Evolutionary conservation across 2,113 vertebrate species (phyloP).

Genomic region (Oreotragus oreotragus): DNA sequence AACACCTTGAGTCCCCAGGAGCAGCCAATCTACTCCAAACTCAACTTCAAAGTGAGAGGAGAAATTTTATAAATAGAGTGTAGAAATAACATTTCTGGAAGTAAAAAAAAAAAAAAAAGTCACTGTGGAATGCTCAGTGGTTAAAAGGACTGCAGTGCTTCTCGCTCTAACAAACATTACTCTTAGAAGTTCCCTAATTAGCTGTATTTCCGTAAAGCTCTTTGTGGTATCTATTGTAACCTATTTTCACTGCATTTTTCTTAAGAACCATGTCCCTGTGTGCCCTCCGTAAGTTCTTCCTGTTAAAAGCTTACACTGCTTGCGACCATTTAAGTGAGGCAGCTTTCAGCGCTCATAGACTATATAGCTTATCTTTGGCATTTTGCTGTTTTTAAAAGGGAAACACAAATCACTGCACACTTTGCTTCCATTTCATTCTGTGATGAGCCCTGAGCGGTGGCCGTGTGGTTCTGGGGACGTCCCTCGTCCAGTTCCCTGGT

Average conservation of each 20-base stretch:
- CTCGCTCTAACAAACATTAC: background rate
- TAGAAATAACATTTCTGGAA: constrained; percentile 32
- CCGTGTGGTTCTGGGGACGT: background rate
- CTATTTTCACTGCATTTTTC: constrained; percentile 39
- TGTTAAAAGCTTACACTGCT: background rate
- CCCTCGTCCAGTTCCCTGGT: background rate
- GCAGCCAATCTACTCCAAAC: background rate
- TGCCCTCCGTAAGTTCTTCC: background rate
- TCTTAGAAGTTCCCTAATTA: constrained; percentile 9
- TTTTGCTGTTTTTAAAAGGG: constrained; percentile 15
- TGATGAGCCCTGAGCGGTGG: background rate
- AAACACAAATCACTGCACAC: constrained; percentile 40
- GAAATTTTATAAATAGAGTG: background rate
- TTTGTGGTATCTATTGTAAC: background rate
- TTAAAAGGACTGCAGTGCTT: background rate
- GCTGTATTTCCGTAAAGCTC: background rate
- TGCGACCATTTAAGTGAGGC: background rate
- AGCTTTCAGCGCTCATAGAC: background rate
- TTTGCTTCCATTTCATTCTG: background rate
- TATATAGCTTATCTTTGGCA: constrained; percentile 61
- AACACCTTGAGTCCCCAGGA: background rate
- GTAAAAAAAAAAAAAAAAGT: constrained; percentile 16
- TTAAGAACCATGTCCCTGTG: background rate
- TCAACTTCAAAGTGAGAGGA: background rate
- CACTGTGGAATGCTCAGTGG: constrained; percentile 31